A percentile compares a stretch with the other conserved stretches of the same genome.
Conservation (phyloP, 2,797 vertebrate genomes). For the Propithecus deckenii region DNA sequence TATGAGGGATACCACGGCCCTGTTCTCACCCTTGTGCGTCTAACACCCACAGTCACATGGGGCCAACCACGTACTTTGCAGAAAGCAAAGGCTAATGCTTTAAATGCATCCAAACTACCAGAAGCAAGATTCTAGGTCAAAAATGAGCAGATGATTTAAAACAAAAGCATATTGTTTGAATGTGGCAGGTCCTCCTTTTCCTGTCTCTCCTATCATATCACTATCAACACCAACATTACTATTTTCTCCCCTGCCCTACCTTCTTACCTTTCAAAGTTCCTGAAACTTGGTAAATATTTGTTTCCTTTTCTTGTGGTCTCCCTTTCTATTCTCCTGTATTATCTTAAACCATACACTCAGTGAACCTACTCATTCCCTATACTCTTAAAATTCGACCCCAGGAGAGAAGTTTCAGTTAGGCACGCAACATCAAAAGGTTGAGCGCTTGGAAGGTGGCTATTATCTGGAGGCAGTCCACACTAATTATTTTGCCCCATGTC, state of each 20-base stretch:
- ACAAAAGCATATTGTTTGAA: neutral
- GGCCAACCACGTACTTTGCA: neutral
- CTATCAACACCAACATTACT: neutral
- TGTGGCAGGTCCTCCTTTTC: neutral
- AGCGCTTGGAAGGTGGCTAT: neutral
- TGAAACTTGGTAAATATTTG: neutral
- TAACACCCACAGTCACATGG: neutral
- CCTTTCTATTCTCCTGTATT: neutral
- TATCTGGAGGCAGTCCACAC: neutral
- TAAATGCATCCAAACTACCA: neutral
- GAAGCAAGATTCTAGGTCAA: neutral
- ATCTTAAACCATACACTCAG: neutral
- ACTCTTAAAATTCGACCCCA: neutral
- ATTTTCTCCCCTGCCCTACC: neutral
- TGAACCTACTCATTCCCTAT: neutral
- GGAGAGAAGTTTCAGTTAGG: neutral
- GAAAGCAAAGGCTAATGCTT: conserved; percentile 36
- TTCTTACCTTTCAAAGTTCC: neutral
- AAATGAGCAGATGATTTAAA: neutral
- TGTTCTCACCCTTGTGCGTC: neutral
- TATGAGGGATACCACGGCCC: neutral
- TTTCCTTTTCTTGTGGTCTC: neutral
- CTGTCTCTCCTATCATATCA: neutral
- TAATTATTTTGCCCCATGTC: neutral
- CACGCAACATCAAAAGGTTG: neutral